phyloP scores from a whole-genome alignment of 37 sponge, comb jelly and placozoan genomes.

The Halisarca cf. caerulea region DNA sequence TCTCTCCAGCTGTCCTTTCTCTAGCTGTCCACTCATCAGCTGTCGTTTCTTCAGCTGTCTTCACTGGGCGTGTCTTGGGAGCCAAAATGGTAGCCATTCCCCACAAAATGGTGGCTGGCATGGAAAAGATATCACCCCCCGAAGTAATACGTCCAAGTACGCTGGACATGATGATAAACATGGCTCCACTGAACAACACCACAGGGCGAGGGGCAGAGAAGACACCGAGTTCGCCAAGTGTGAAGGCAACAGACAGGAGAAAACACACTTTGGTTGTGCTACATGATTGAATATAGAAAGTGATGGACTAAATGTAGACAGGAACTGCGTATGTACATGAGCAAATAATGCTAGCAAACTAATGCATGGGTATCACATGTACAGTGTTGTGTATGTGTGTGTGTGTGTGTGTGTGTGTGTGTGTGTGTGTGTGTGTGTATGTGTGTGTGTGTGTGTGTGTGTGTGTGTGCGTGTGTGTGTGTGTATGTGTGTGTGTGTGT shows the following conservation, averaged over 20 bases:
- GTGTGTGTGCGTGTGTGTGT: constrained; percentile 11
- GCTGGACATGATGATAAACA: not conserved
- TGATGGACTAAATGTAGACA: no score
- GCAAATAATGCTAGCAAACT: no score
- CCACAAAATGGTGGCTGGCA: constrained; percentile 8
- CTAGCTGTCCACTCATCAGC: no score
- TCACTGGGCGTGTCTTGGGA: not conserved
- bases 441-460: not conserved
- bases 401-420: no score
- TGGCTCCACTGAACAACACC: not conserved
- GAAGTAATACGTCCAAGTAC: not conserved
- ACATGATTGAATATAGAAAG: not conserved
- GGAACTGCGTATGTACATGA: no score
- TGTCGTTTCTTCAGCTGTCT: not conserved
- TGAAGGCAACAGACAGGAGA: not conserved
- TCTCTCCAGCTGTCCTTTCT: no score
- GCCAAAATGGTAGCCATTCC: not conserved
- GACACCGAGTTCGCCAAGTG: not conserved
- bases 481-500: constrained; percentile 20
- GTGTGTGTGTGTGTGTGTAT: not conserved
- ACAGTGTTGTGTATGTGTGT: no score
- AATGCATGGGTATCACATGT: no score
- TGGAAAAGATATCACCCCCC: not conserved
- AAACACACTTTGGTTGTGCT: constrained; percentile 15
- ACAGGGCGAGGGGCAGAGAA: not conserved